These are phyloP conservation scores for Lycia hirtaria DNA, from an alignment of 2,888 invertebrate species.

Conservation along the genomic window DNA sequence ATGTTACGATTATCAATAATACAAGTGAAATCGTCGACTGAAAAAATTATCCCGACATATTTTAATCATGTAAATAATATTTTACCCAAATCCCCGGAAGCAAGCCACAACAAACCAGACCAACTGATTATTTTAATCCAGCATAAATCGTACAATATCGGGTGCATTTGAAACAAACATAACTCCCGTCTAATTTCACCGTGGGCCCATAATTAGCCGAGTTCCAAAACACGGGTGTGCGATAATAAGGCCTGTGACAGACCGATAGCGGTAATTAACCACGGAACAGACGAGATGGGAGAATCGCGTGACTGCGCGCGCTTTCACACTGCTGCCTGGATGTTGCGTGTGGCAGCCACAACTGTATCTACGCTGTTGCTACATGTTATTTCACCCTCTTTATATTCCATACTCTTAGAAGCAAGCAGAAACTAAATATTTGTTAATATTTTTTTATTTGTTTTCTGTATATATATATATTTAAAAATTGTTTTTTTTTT, in stretches of 20 bases:
- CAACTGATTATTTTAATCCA: background rate
- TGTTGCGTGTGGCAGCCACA: background rate
- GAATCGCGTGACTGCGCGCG: slow-evolving; percentile 56
- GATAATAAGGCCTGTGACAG: slow-evolving; percentile 36
- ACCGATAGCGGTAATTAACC: slow-evolving; percentile 55
- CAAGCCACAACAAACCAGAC: background rate
- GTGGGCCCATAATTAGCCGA: slow-evolving; percentile 6
- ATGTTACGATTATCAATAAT: too few relatives aligned
- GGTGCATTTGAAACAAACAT: slow-evolving; percentile 7
- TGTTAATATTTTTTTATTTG: too few relatives aligned
- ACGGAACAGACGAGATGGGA: slow-evolving; percentile 54
- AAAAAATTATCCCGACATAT: too few relatives aligned
- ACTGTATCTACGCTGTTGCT: too few relatives aligned
- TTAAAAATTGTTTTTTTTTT: too few relatives aligned
- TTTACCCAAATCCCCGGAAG: too few relatives aligned
- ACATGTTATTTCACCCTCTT: too few relatives aligned
- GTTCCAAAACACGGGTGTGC: slow-evolving; percentile 10
- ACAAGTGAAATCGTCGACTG: too few relatives aligned
- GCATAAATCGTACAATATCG: background rate
- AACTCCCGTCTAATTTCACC: background rate
- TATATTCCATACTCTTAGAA: too few relatives aligned
- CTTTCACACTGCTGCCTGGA: slow-evolving; percentile 13
- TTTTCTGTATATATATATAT: too few relatives aligned
- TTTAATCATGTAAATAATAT: too few relatives aligned
- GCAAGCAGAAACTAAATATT: too few relatives aligned